phyloP scores from a whole-genome alignment of 2,113 vertebrate species.

The Xiphias gladius region DNA sequence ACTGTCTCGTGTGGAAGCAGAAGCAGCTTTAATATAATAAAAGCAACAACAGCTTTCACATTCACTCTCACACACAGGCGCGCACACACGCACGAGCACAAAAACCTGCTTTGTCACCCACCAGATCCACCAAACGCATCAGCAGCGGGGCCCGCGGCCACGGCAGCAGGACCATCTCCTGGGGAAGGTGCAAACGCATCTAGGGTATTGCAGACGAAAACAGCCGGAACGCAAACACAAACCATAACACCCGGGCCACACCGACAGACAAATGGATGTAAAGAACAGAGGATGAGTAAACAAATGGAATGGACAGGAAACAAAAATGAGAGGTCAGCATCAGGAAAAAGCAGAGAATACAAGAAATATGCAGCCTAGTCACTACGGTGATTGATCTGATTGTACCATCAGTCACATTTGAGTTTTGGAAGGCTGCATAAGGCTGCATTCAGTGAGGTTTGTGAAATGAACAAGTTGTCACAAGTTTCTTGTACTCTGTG shows the following conservation, averaged over 20 bases:
- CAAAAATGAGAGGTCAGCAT: constrained; percentile 78
- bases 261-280: constrained; percentile 84
- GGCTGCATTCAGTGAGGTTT: constrained; percentile 75
- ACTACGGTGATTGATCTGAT: constrained; percentile 39
- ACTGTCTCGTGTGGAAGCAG: constrained; percentile 71
- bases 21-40: constrained; percentile 58
- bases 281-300: constrained; percentile 74
- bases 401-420: constrained; percentile 11
- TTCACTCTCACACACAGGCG: neutral
- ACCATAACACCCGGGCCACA: constrained; percentile 82
- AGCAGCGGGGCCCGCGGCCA: constrained; percentile 92
- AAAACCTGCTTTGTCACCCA: constrained; percentile 86
- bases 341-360: constrained; percentile 79
- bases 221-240: constrained; percentile 82
- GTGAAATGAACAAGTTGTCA: constrained; percentile 71
- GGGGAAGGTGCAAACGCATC: constrained; percentile 99
- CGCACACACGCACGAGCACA: constrained; percentile 18
- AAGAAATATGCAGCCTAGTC: constrained; percentile 79
- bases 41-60: constrained; percentile 41
- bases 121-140: constrained; percentile 99
- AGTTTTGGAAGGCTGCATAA: constrained; percentile 75
- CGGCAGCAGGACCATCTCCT: constrained; percentile 92
- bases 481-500: constrained; percentile 73
- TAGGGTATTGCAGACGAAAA: constrained; percentile 84
- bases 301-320: constrained; percentile 70